phyloP scores from a whole-genome alignment of 2,888 invertebrate genomes.

The Tupiocoris notatus region DNA sequence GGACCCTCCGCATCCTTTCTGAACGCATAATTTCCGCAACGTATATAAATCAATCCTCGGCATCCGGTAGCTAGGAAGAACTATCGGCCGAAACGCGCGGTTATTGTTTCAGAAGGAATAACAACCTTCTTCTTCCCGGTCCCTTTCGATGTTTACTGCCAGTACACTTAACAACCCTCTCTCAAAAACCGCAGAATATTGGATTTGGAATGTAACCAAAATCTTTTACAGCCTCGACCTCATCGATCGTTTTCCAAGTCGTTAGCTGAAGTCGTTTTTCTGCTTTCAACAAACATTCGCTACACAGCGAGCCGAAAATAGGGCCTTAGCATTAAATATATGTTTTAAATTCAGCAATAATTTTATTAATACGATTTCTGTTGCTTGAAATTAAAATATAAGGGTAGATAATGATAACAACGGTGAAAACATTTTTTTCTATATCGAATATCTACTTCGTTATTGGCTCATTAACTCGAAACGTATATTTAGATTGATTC shows the following conservation, averaged over 20 bases:
- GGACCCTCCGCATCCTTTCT: neutral
- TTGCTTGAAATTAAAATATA: no score
- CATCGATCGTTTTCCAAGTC: conserved; percentile 12
- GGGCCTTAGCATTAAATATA: no score
- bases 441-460: no score
- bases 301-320: no score
- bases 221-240: neutral
- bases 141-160: conserved; percentile 16
- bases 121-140: conserved; percentile 9
- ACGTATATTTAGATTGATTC: no score
- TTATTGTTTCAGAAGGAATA: conserved; percentile 41
- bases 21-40: conserved; percentile 38
- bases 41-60: conserved; percentile 33
- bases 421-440: no score
- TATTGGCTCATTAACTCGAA: no score
- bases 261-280: no score
- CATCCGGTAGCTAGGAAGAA: conserved; percentile 11
- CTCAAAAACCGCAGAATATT: conserved; percentile 17
- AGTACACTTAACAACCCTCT: conserved; percentile 17
- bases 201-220: conserved; percentile 27
- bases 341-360: no score
- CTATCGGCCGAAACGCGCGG: conserved; percentile 29
- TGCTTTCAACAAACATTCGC: no score
- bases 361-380: no score
- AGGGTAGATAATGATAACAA: no score